These are phyloP conservation scores for Branchellion lobata DNA, from an alignment of 2,888 invertebrate species.

Conservation along the genomic window DNA sequence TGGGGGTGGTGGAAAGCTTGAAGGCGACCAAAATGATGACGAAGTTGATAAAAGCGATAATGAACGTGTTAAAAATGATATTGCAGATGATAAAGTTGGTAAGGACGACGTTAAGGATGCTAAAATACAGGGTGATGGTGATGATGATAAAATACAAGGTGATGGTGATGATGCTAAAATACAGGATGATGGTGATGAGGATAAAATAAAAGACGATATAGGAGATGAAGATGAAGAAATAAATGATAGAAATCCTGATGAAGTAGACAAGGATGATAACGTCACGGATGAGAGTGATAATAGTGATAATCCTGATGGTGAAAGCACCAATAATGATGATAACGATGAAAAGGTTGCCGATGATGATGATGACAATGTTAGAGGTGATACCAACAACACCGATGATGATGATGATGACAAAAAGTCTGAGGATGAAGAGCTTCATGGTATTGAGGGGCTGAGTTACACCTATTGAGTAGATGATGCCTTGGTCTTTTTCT, in stretches of 20 bases:
- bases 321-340: background rate
- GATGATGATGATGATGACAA: background rate
- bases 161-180: conserved; percentile 4
- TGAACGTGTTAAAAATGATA: background rate
- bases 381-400: background rate
- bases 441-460: no score
- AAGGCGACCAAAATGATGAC: background rate
- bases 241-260: no score
- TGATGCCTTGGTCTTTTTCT: no score
- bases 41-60: background rate
- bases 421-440: background rate
- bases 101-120: conserved; percentile 1
- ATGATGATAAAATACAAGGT: conserved; percentile 18
- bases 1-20: background rate
- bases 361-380: no score
- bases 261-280: background rate
- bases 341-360: background rate
- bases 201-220: no score
- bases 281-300: background rate
- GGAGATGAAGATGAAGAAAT: no score
- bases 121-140: background rate
- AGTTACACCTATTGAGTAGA: no score
- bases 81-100: background rate
- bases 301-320: no score
- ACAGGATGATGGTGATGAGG: no score